Evolutionary conservation across 2,113 vertebrate genomes (phyloP), one percentile per base, ranked within the genome.

Genomic region (Macquaria australasica): DNA sequence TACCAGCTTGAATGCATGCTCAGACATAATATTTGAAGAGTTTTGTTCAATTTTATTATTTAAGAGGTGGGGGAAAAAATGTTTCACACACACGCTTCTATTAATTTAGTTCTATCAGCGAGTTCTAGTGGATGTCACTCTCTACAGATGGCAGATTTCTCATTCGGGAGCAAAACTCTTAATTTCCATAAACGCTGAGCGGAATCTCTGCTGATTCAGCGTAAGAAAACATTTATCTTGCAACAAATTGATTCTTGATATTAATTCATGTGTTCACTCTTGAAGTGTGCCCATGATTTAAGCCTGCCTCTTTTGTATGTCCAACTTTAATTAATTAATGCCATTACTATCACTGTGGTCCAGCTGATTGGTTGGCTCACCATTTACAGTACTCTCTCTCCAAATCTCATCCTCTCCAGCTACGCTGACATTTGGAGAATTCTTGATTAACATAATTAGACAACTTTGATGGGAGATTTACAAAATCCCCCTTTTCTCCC

Each of bases 381-480:
- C 90, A 87, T 92, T 94, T 95, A 95, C 86, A 73, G 86, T 83
- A 50, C 78, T 74, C 76, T 77, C 90, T 74, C 79, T 85, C 86
- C 83, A 91, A 95, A 95, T 95, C 91, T 95, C 88, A 88, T 93
- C 93, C 92, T 89, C 90, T 93, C 82, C 87, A 88, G 85, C 85
- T 66, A 92, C 85, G 87, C 93, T 96, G 95, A 95, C 95, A 96
- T 96, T 95, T 95, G 88, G 90, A 93, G 93, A 95, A 95, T 94
- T 95, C 91, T 91, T 94, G 90, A 96, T 95, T 95, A 94, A 92
- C 94, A 95, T 96, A 96, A 96, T 96, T 95, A 96, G 95, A 94
- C 95, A 96, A 94, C 91, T 95, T 94, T 95, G 95, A 95, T 94
- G 87, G 91, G 92, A 96, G 94, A 94, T 96, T 95, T 96, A 83